Conservation (phyloP, 2,888 invertebrate genomes). For the Idaea straminata region DNA sequence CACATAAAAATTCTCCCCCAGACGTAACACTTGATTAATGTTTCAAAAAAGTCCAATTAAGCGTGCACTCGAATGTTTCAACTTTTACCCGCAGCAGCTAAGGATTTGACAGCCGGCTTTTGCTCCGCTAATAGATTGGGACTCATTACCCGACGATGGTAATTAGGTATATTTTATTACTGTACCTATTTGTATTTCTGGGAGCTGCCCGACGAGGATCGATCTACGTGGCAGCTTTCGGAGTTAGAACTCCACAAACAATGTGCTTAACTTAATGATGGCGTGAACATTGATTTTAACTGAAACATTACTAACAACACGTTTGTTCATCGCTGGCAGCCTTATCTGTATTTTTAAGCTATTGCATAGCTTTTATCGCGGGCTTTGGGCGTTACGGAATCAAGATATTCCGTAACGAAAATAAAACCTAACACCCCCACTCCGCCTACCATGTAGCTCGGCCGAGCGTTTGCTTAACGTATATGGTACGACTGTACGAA, state of each 20-base stretch:
- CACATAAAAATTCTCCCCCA: conserved; percentile 72
- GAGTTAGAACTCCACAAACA: neutral
- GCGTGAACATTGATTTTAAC: too few relatives aligned
- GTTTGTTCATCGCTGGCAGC: too few relatives aligned
- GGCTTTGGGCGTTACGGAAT: too few relatives aligned
- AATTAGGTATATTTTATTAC: conserved; percentile 12
- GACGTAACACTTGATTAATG: conserved; percentile 74
- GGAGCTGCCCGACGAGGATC: neutral
- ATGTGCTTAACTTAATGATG: too few relatives aligned
- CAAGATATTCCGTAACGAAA: too few relatives aligned
- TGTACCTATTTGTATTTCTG: neutral
- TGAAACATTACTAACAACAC: too few relatives aligned
- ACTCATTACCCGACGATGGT: conserved; percentile 24
- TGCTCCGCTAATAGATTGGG: conserved; percentile 27
- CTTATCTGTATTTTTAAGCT: too few relatives aligned
- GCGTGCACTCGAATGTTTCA: conserved; percentile 61
- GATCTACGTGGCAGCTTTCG: neutral
- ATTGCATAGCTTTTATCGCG: too few relatives aligned
- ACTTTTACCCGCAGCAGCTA: conserved; percentile 52
- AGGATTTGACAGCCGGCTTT: conserved; percentile 27
- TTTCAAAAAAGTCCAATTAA: conserved; percentile 76
- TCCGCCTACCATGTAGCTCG: too few relatives aligned
- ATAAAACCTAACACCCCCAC: too few relatives aligned
- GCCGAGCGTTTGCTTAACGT: too few relatives aligned
- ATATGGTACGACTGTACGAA: too few relatives aligned